Percentiles rank a stretch among this genome's conserved stretches.
These are phyloP conservation scores for Cyphomyrus plagiostoma DNA, from an alignment of 2,113 vertebrate genomes.

Conservation along the genomic window DNA sequence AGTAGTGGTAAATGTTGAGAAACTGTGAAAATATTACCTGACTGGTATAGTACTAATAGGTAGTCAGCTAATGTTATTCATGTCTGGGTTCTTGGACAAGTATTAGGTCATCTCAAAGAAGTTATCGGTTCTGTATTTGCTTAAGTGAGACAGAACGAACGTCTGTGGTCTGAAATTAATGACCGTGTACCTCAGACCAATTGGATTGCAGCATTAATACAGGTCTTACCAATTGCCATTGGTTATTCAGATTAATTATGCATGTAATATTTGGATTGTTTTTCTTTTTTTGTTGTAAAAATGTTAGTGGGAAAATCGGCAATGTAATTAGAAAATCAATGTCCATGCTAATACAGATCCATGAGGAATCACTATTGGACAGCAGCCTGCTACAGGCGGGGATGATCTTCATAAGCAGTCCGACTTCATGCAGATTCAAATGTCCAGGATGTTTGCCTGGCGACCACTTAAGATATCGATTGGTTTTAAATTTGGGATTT, in stretches of 20 bases:
- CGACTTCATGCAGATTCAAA: conserved; percentile 94
- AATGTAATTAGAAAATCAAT: background rate
- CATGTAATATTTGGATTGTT: background rate
- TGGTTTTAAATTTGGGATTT: conserved; percentile 32
- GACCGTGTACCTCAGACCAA: background rate
- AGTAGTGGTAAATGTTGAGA: background rate
- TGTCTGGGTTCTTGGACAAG: background rate
- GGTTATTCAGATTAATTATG: background rate
- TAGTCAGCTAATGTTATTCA: background rate
- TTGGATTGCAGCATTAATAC: background rate
- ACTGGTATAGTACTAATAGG: background rate
- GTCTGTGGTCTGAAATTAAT: background rate
- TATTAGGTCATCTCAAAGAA: background rate
- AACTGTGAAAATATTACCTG: background rate
- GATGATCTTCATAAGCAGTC: conserved; percentile 91
- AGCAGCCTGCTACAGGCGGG: conserved; percentile 87
- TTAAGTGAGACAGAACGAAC: background rate
- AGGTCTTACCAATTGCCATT: background rate
- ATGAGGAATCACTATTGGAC: conserved; percentile 86
- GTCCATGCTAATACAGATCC: conserved; percentile 64
- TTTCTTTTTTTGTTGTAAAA: background rate
- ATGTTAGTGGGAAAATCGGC: background rate
- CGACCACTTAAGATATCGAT: background rate
- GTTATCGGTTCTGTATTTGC: background rate
- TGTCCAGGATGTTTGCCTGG: background rate